Percentiles rank a stretch among this genome's conserved stretches.
These are phyloP conservation scores for Paedocypris sp. DNA, from an alignment of 2,113 vertebrate genomes.

Conservation along the genomic window DNA sequence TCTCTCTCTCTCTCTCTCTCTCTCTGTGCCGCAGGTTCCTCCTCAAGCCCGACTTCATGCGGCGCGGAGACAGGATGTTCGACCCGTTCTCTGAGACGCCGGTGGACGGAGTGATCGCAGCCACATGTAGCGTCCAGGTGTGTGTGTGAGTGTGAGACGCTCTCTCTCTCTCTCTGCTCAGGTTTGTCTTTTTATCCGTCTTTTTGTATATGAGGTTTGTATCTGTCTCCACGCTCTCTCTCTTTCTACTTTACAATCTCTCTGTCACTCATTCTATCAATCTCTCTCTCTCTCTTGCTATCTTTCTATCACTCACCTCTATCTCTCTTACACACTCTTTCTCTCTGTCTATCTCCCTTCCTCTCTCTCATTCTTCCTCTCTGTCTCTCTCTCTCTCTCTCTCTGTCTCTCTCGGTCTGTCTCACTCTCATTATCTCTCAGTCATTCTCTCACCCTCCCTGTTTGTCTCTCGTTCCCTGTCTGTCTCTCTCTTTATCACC, in stretches of 20 bases:
- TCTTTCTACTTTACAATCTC: background rate
- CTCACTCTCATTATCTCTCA: background rate
- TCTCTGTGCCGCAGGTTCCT: slow-evolving; percentile 79
- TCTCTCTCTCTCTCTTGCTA: background rate
- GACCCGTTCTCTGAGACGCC: slow-evolving; percentile 98
- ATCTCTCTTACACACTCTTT: background rate
- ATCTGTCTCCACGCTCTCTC: no score
- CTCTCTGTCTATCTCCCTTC: background rate
- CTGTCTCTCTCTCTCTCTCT: background rate
- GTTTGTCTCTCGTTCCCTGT: slow-evolving; percentile 89
- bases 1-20: no score
- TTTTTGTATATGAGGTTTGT: no score
- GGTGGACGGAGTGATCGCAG: slow-evolving; percentile 96
- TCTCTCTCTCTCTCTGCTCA: background rate
- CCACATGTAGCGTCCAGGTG: slow-evolving; percentile 96
- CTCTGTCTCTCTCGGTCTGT: background rate
- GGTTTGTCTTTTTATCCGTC: background rate
- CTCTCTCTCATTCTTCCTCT: background rate
- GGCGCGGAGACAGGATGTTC: slow-evolving; percentile 87
- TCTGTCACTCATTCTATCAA: background rate
- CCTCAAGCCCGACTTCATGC: slow-evolving; percentile 96
- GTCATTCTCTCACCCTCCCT: background rate
- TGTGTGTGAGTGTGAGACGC: background rate
- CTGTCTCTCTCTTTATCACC: slow-evolving; percentile 84
- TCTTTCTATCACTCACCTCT: no score